Evolutionary conservation across 2,888 invertebrate species (phyloP).

Genomic region (Artemia sp.): DNA sequence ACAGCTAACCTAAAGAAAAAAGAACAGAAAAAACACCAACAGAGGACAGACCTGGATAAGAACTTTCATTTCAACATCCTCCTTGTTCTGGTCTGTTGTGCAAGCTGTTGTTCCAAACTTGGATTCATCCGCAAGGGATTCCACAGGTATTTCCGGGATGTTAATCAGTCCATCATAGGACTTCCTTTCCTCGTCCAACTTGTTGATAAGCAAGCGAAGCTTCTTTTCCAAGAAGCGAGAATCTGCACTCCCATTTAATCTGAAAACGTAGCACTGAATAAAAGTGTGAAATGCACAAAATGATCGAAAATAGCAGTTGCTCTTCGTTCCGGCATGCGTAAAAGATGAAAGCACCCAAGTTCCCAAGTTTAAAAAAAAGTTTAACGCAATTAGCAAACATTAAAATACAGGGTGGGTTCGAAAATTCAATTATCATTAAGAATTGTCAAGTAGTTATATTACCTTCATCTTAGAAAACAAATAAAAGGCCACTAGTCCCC

Average conservation of each 20-base stretch:
- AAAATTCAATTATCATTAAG: too few relatives aligned
- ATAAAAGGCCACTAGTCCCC: too few relatives aligned
- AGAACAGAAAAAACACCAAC: background rate
- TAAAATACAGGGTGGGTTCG: too few relatives aligned
- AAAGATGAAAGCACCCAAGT: too few relatives aligned
- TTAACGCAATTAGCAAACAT: too few relatives aligned
- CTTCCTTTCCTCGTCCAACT: background rate
- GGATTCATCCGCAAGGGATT: background rate
- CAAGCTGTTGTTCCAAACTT: conserved; percentile 3
- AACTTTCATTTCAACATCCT: background rate
- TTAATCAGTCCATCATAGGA: conserved; percentile 7
- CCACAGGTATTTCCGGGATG: conserved; percentile 2
- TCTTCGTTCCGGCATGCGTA: too few relatives aligned
- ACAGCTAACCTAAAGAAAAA: too few relatives aligned
- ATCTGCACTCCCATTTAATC: conserved; percentile 8
- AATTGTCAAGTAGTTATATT: too few relatives aligned
- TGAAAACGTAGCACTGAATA: background rate
- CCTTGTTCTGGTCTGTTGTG: conserved; percentile 9
- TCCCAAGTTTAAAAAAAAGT: too few relatives aligned
- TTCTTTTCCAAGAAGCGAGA: conserved; percentile 10
- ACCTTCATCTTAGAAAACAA: too few relatives aligned
- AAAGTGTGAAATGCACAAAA: too few relatives aligned
- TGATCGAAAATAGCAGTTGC: too few relatives aligned
- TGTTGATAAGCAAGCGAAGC: background rate
- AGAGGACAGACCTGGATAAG: background rate